phyloP scores from a whole-genome alignment of 2,797 vertebrate genomes.

The Momotus momota region DNA sequence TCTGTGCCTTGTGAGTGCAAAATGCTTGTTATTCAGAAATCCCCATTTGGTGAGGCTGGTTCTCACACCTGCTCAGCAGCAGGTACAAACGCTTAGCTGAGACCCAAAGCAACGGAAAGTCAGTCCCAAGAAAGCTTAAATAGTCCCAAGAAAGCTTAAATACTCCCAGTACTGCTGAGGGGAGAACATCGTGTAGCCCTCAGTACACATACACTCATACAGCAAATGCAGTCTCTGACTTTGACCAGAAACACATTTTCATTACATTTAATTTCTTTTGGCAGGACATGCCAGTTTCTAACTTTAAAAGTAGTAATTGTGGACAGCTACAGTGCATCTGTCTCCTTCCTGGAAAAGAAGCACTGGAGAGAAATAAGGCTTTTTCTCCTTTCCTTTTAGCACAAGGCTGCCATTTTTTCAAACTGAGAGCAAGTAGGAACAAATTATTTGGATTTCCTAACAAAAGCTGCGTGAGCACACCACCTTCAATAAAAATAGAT shows the following conservation, averaged over 20 bases:
- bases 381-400: not conserved
- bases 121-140: no score
- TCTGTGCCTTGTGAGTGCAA: not conserved
- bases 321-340: not conserved
- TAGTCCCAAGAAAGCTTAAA: not conserved
- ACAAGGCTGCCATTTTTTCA: not conserved
- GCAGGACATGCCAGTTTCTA: not conserved
- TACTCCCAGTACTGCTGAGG: not conserved
- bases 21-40: not conserved
- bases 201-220: not conserved
- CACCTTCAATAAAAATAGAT: constrained; percentile 26
- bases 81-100: not conserved
- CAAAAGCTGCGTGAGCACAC: not conserved
- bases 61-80: not conserved
- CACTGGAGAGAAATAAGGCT: not conserved
- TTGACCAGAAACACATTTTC: not conserved
- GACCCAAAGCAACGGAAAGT: not conserved
- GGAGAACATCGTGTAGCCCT: rapidly evolving
- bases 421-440: not conserved
- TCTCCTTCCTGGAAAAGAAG: not conserved
- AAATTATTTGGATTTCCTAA: constrained; percentile 29
- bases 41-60: not conserved
- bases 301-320: not conserved
- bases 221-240: not conserved
- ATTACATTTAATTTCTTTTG: not conserved